Evolutionary conservation across 2,113 vertebrate genomes (phyloP), one percentile per base, ranked within the genome.

Genomic region (Castor canadensis): DNA sequence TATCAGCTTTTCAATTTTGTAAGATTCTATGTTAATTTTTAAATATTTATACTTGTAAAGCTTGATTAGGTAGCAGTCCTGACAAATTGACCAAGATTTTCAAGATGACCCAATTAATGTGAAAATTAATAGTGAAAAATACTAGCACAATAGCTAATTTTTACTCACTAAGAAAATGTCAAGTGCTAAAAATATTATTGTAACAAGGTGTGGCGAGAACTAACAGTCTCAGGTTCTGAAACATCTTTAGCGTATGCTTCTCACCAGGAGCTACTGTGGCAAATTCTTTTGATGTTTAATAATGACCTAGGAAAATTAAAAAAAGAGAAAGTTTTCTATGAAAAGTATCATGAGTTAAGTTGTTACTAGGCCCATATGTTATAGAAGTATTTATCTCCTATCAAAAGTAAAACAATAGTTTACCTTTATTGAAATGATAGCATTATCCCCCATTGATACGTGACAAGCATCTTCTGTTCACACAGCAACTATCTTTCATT

Each of bases 201-300:
- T 62, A 45, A 75, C 9, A 73, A 60, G n/a, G 40, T 82, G 28
- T 83, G 54, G 91, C 91, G 69, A 84, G 45, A 72, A 24, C 76
- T 75, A 83, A 66, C 45, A 38, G 35, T 32, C n/a, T 64, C 67
- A 11, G 26, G 12, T 45, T 93, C 80, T 92, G 75, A 35, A 77
- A 77, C 58, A 75, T 54, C 28, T 26, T 89, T 89, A 81, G 38
- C 56, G 62, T 58, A 1, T 64, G 38, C 54, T 86, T 85, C 77
- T 85, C 26, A 79, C 72, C 13, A 5, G 45, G 83, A 93, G 17
- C 71, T 83, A 32, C 73, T 40, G 6, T 76, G 52, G 28, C 56
- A 54, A 73, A 16, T 82, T 87, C 52, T 86, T 89, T 84, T 38
- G 79, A 84, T 52, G 17, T 91, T 86, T 80, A 95, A 87, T 91